A percentile compares a stretch with the other conserved stretches of the same genome.
These are phyloP conservation scores for Eupsilia transversa DNA, from an alignment of 2,888 invertebrate genomes.

Conservation along the genomic window DNA sequence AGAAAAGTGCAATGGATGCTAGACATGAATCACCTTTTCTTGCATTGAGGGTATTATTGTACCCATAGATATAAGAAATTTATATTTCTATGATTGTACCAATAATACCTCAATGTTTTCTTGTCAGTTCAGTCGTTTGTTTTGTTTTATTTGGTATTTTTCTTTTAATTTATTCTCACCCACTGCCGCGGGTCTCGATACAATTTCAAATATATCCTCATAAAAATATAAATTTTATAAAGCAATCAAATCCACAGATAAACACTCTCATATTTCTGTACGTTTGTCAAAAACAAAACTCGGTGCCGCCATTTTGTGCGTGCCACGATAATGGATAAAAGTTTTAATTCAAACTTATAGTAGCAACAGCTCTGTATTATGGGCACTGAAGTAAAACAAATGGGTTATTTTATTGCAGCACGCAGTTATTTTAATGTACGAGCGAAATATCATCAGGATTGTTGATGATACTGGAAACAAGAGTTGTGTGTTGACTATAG, in stretches of 20 bases:
- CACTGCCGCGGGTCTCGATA: not conserved
- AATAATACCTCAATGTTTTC: too few relatives aligned
- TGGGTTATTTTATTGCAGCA: conserved; percentile 58
- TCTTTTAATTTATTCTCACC: too few relatives aligned
- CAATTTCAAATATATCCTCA: not conserved
- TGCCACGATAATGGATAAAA: conserved; percentile 62
- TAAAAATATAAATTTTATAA: conserved; percentile 22
- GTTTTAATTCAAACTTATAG: conserved; percentile 65
- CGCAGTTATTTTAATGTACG: conserved; percentile 59
- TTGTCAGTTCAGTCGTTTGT: too few relatives aligned
- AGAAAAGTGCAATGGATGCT: too few relatives aligned
- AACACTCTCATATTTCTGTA: conserved; percentile 30
- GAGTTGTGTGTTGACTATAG: conserved; percentile 26
- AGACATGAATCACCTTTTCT: too few relatives aligned
- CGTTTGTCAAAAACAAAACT: conserved; percentile 52
- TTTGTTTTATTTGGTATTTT: too few relatives aligned
- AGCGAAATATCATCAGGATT: conserved; percentile 45
- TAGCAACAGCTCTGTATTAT: conserved; percentile 60
- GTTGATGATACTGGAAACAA: conserved; percentile 28
- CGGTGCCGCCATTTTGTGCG: conserved; percentile 51
- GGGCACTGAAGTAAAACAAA: conserved; percentile 58
- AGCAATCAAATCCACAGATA: conserved; percentile 43
- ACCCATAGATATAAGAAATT: too few relatives aligned
- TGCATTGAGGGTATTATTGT: too few relatives aligned
- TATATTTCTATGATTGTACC: too few relatives aligned